A percentile compares a stretch with the other conserved stretches of the same genome.
phyloP scores from a whole-genome alignment of 2,888 invertebrate genomes.

The Oxystoma pomonae region DNA sequence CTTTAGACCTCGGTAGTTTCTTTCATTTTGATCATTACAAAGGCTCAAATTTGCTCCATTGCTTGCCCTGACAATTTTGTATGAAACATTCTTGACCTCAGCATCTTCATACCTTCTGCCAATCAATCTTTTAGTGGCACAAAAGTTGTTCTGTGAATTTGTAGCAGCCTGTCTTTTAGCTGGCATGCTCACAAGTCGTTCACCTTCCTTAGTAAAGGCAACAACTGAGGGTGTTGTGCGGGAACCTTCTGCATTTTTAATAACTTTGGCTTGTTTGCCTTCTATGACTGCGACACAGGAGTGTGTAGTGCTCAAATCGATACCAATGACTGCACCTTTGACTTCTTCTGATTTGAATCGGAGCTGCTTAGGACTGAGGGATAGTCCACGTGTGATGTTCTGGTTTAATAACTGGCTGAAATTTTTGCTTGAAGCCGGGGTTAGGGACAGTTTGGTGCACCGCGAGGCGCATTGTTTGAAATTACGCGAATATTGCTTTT shows the following conservation, averaged over 20 bases:
- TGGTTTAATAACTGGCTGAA: conserved; percentile 64
- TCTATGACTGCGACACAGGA: conserved; percentile 99
- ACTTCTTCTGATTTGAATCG: conserved; percentile 71
- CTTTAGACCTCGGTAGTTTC: conserved; percentile 91
- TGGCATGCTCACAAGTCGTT: conserved; percentile 94
- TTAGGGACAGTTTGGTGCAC: conserved; percentile 55
- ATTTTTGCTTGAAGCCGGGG: conserved; percentile 56
- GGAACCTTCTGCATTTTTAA: conserved; percentile 93
- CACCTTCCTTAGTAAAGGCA: conserved; percentile 93
- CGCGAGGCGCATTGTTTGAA: conserved; percentile 61
- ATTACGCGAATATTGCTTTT: conserved; percentile 45
- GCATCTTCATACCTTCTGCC: conserved; percentile 92
- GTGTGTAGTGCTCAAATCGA: conserved; percentile 98
- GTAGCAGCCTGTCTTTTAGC: conserved; percentile 98
- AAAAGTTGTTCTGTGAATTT: conserved; percentile 96
- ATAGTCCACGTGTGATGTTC: conserved; percentile 32
- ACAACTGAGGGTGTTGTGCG: conserved; percentile 98
- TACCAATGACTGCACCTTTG: conserved; percentile 95
- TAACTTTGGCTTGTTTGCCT: conserved; percentile 95
- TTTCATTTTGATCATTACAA: conserved; percentile 94
- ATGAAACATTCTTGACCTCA: conserved; percentile 93
- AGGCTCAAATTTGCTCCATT: conserved; percentile 99
- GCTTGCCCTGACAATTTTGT: conserved; percentile 92
- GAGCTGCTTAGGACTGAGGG: conserved; percentile 37
- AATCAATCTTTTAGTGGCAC: conserved; percentile 96